phyloP scores from a whole-genome alignment of 2,888 invertebrate genomes.

The Eucriotettix oculatus region DNA sequence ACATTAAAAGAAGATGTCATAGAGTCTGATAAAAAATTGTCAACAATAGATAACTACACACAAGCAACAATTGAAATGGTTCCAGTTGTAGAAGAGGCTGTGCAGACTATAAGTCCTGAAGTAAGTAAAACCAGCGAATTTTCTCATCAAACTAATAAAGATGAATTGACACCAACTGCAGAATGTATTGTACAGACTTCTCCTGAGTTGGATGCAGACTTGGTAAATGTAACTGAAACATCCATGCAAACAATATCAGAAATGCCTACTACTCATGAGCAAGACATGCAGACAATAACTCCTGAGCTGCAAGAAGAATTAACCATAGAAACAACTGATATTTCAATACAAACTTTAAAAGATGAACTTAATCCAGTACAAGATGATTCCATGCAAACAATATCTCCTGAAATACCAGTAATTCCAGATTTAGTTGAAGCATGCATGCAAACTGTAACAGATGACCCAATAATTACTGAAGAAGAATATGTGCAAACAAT shows the following conservation, averaged over 20 bases:
- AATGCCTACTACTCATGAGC: slow-evolving; percentile 20
- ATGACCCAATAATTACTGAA: slow-evolving; percentile 1
- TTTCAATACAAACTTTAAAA: slow-evolving; percentile 27
- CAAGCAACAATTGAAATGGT: neutral
- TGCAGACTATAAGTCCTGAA: slow-evolving; percentile 16
- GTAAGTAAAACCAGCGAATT: slow-evolving; percentile 7
- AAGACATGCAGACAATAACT: slow-evolving; percentile 27
- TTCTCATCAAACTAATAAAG: slow-evolving; percentile 32
- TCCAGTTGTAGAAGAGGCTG: neutral
- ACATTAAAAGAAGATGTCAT: too few species aligned
- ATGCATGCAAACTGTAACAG: slow-evolving; percentile 7
- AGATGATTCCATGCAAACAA: slow-evolving; percentile 30
- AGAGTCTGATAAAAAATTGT: neutral
- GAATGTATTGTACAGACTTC: slow-evolving; percentile 10
- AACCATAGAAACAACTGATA: slow-evolving; percentile 20
- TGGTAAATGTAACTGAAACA: slow-evolving; percentile 20
- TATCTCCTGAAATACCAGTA: slow-evolving; percentile 21
- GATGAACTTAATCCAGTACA: slow-evolving; percentile 21
- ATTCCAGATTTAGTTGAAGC: slow-evolving; percentile 7
- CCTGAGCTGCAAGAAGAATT: slow-evolving; percentile 17
- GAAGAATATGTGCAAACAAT: slow-evolving; percentile 4
- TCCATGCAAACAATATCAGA: slow-evolving; percentile 28
- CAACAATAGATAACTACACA: slow-evolving; percentile 12
- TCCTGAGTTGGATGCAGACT: neutral
- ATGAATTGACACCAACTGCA: slow-evolving; percentile 21